phyloP scores from a whole-genome alignment of 2,888 invertebrate genomes.

The Dascillus cervinus region DNA sequence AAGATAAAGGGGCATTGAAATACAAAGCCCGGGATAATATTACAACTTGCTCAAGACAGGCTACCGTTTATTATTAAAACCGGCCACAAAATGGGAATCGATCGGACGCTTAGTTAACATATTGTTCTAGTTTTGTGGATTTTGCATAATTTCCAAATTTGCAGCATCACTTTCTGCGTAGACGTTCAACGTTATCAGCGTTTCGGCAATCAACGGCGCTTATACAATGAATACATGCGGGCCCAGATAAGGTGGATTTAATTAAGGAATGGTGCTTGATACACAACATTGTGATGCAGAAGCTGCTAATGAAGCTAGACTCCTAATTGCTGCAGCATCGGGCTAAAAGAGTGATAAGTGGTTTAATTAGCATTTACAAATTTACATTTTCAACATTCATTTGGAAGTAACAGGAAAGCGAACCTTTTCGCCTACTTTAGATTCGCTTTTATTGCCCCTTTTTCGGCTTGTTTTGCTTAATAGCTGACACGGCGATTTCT shows the following conservation, averaged over 20 bases:
- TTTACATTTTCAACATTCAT: slow-evolving; percentile 15
- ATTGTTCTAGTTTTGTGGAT: slow-evolving; percentile 13
- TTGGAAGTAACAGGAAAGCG: too few relatives aligned
- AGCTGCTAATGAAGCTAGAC: slow-evolving; percentile 17
- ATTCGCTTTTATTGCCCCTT: too few relatives aligned
- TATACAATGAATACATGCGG: slow-evolving; percentile 17
- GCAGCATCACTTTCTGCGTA: slow-evolving; percentile 15
- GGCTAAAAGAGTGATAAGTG: slow-evolving; percentile 18
- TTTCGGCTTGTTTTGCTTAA: too few relatives aligned
- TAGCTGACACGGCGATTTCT: too few relatives aligned
- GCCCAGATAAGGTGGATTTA: slow-evolving; percentile 18
- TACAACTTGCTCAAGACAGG: background rate
- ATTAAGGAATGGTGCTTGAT: slow-evolving; percentile 17
- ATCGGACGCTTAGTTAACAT: slow-evolving; percentile 11
- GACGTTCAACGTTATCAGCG: slow-evolving; percentile 16
- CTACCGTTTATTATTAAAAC: too few relatives aligned
- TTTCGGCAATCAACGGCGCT: slow-evolving; percentile 16
- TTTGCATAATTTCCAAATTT: slow-evolving; percentile 13
- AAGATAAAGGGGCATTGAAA: too few relatives aligned
- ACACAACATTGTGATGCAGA: slow-evolving; percentile 17
- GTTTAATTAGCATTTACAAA: slow-evolving; percentile 19
- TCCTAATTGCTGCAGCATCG: slow-evolving; percentile 16
- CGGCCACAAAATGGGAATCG: background rate
- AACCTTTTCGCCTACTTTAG: too few relatives aligned
- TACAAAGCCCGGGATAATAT: background rate